A percentile compares a stretch with the other conserved stretches of the same genome.
phyloP scores from a whole-genome alignment of 2,113 vertebrate species.

The Spea bombifrons region DNA sequence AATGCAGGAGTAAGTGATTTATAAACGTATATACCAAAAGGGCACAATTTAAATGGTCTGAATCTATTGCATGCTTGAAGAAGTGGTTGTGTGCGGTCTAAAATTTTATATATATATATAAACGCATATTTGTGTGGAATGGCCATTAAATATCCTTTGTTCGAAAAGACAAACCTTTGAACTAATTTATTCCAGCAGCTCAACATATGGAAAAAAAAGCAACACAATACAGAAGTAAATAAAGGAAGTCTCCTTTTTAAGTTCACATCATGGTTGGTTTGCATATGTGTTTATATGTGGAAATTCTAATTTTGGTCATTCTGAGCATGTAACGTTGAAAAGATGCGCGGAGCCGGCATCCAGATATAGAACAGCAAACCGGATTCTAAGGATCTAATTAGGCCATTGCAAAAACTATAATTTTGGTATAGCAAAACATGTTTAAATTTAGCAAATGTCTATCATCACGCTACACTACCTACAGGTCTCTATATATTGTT shows the following conservation, averaged over 20 bases:
- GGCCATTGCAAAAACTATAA: slow-evolving; percentile 27
- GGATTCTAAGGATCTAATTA: slow-evolving; percentile 37
- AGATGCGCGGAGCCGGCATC: slow-evolving; percentile 17
- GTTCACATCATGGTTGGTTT: slow-evolving; percentile 5
- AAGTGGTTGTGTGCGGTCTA: no score
- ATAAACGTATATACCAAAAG: background rate
- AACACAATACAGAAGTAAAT: background rate
- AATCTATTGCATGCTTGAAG: slow-evolving; percentile 6
- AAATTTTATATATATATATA: background rate
- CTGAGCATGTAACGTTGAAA: slow-evolving; percentile 4
- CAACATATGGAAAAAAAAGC: slow-evolving; percentile 4
- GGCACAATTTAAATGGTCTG: slow-evolving; percentile 1
- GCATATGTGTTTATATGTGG: slow-evolving; percentile 25
- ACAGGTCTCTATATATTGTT: slow-evolving; percentile 20
- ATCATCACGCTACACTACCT: slow-evolving; percentile 5
- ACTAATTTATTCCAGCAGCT: background rate
- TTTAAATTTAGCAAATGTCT: slow-evolving; percentile 25
- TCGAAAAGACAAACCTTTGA: background rate
- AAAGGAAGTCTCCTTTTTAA: background rate
- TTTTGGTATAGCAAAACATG: slow-evolving; percentile 23
- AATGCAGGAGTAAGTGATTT: slow-evolving; percentile 16
- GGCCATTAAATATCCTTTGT: slow-evolving; percentile 9
- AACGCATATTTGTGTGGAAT: background rate
- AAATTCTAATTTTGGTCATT: slow-evolving; percentile 25
- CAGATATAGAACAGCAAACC: slow-evolving; percentile 26